Base-by-base conservation (phyloP, 2,888 invertebrate genomes). In the Resseliella maxima region DNA sequence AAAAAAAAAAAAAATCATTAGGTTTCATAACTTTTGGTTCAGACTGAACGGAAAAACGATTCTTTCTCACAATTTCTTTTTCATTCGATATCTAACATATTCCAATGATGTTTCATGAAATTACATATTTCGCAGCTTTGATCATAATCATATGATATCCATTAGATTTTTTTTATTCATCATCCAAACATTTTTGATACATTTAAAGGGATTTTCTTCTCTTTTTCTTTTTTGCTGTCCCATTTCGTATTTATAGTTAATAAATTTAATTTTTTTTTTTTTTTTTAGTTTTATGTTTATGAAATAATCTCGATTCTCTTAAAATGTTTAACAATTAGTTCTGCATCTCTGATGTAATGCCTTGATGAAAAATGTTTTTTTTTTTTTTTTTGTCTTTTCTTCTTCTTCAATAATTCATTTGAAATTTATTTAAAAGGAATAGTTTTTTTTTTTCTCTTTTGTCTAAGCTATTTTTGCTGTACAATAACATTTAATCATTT, bases 1-100 rank as follows among this genome's bases (percentile, higher is more conserved):
- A 59, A 24, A n/a, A 72, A 72, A 72, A 72, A n/a, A n/a, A n/a
- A n/a, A n/a, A n/a, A 72, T 72, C 72, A 72, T 72, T 72, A 72
- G 72, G 31, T 72, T 72, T 72, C 72, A 72, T 72, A 72, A 72
- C 72, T 72, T 72, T 72, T 72, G 72, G 72, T 72, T 72, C 72
- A 72, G 72, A 31, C 15, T 72, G 72, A 72, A 72, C 72, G 72
- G 72, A 72, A 72, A 72, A 72, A 72, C 72, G 72, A 59, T 72
- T 72, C n/a, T 72, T 31, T 72, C n/a, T 72, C 31, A 27, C 35
- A 2, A 12, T 72, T 15, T 50, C 18, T 50, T 18, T 72, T 72
- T 24, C n/a, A n/a, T 72, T 72, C 72, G 31, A 27, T 72, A 31
- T 72, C 31, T 31, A 72, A 72, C 59, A 59, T 59, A 72, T 72